Base-by-base conservation (phyloP, 1,140 invertebrate species). In the Neodiprion virginianus region DNA sequence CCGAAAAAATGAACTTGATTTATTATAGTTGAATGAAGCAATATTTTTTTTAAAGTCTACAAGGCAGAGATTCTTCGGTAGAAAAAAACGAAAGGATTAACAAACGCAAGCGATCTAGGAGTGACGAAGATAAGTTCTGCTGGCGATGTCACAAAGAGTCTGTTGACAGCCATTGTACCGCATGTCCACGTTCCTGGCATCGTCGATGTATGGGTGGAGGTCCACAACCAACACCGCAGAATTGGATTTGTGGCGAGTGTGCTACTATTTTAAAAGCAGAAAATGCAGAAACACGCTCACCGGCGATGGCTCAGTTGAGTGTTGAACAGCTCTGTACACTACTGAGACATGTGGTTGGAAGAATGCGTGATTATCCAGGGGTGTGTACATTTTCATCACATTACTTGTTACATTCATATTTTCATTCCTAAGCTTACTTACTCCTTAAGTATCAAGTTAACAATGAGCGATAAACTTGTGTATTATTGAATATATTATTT, bases 231-330 rank as follows among this genome's bases (percentile, higher is more conserved):
- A 88, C 86, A 69, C 83, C 88, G 11, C 87, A 91, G 23, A 91
- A 92, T 69, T 98, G 96, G 95, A 92, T 96, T 53, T 98, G 97
- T 84, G 93, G 94, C 0, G 96, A 98, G 86, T 98, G 96, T 87
- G 89, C 93, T 77, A 88, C 91, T 66, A 92, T 96, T 71, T 90
- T 96, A 79, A 91, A 92, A 83, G 94, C 95, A 23, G 95, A 96
- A 86, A 95, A 92, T 87, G 92, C 91, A 70, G 94, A 94, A 78
- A 92, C 82, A 79, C 91, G 93, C 79, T 95, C 94, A 7, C 89
- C 90, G 70, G 90, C 93, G 8, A 94, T 96, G 93, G 91, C 92
- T 71, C 92, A 92, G 79, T 89, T 96, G 72, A 91, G 92, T 3
- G 80, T 94, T 28, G 93, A 95, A 74, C 92, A 94, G 72, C 88